Evolutionary conservation across 2,113 vertebrate species (phyloP).

Genomic region (Hyperopisus bebe): DNA sequence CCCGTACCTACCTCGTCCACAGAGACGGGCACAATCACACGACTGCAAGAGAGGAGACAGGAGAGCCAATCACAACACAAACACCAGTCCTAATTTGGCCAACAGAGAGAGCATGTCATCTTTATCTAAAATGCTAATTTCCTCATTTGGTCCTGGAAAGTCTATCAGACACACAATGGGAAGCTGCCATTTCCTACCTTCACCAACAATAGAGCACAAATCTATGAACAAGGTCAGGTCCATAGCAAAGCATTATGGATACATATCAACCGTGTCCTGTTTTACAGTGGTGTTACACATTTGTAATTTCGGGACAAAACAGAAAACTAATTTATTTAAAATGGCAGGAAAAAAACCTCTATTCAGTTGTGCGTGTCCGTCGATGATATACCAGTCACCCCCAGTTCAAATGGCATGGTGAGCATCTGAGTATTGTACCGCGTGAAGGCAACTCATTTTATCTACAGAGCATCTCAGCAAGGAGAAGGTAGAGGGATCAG

Average conservation of each 20-base stretch:
- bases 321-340: background rate
- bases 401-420: background rate
- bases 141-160: background rate
- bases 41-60: constrained; percentile 60
- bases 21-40: constrained; percentile 85
- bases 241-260: background rate
- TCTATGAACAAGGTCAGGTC: background rate
- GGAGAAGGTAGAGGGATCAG: background rate
- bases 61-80: background rate
- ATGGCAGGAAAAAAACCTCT: background rate
- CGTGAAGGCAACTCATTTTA: background rate
- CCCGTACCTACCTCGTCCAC: constrained; percentile 87
- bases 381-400: background rate
- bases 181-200: background rate
- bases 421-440: background rate
- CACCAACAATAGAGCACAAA: background rate
- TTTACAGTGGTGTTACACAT: background rate
- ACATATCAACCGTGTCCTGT: background rate
- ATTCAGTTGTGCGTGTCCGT: background rate
- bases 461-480: background rate
- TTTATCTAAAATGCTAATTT: background rate
- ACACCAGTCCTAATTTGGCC: background rate
- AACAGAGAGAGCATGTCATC: background rate
- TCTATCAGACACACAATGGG: background rate
- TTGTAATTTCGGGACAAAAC: background rate